Evolutionary conservation across 2,888 invertebrate species (phyloP).

Genomic region (Cyclophora punctaria): DNA sequence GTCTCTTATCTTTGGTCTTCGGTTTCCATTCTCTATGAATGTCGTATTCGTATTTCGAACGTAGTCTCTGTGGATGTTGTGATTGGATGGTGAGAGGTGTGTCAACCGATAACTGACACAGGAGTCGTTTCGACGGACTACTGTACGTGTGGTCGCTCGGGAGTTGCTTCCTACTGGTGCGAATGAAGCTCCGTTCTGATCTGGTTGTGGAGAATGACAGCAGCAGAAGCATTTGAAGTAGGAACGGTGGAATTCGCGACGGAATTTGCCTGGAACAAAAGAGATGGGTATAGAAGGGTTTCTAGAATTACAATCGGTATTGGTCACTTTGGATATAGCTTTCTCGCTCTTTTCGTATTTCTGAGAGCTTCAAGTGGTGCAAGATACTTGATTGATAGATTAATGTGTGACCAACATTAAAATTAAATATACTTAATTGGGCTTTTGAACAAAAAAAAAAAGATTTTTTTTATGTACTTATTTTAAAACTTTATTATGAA

Average conservation of each 20-base stretch:
- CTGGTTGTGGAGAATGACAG: conserved; percentile 42
- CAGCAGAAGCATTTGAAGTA: conserved; percentile 78
- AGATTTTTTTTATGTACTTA: no score
- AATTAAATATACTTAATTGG: no score
- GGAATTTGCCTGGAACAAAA: conserved; percentile 81
- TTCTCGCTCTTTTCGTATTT: no score
- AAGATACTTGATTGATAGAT: no score
- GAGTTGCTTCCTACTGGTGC: conserved; percentile 59
- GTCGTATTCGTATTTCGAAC: conserved; percentile 62
- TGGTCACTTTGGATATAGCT: no score
- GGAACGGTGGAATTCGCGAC: conserved; percentile 81
- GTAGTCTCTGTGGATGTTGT: conserved; percentile 59
- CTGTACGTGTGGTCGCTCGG: conserved; percentile 57
- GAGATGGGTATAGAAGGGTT: conserved; percentile 5
- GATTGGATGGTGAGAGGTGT: conserved; percentile 65
- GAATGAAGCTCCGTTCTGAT: conserved; percentile 60
- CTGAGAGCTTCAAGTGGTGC: no score
- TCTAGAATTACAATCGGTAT: no score
- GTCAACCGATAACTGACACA: conserved; percentile 64
- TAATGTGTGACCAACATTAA: no score
- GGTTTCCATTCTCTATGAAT: conserved; percentile 65
- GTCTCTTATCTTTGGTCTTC: conserved; percentile 50
- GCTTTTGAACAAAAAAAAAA: no score
- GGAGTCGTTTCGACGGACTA: conserved; percentile 63
- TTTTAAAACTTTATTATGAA: no score